Base-by-base conservation (phyloP, 2,113 vertebrate species). In the Tetrao urogallus region DNA sequence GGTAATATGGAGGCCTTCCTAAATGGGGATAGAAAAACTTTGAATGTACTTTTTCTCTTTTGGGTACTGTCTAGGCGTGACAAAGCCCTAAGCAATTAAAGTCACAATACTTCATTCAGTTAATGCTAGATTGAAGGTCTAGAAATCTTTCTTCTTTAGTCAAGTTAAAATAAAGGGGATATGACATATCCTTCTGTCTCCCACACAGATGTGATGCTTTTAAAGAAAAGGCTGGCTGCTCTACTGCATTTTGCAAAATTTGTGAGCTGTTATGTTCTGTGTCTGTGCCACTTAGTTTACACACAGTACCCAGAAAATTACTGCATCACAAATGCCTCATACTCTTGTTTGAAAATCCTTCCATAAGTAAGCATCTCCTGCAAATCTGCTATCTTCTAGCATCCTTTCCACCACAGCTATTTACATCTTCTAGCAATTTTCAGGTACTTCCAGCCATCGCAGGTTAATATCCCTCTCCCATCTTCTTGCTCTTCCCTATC, bases 271-370 rank as follows among this genome's bases (percentile, higher is more conserved):
- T 73, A 0, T 28, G 36, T 48, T 34, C 65, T 81, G 25, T 56
- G 40, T 57, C 66, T 93, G 40, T 80, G 47, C 45, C 25, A 17
- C 13, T 65, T 36, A 67, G 42, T 16, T 11, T 82, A 56, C 58
- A 64, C 32, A 80, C 92, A 92, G 30, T 66, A 30, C 25, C 4
- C 27, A 48, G 81, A 85, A 87, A 89, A 16, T 82, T 80, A 64
- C 42, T 48, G 36, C 0, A 1, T 20, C 16, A 38, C 5, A 25
- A 13, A 14, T 1, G 2, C 11, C 21, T 90, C 54, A 18, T 78
- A 57, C 36, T 82, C 78, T 82, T 70, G 45, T 28, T 18, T 67
- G 38, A 76, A n/a, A 25, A 50, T 20, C 15, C 34, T 77, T 71
- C 60, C 67, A 0, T 56, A 61, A 61, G 22, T 38, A 67, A 81